These are phyloP conservation scores for Achroia grisella DNA, from an alignment of 1,140 invertebrate genomes.

Conservation along the genomic window DNA sequence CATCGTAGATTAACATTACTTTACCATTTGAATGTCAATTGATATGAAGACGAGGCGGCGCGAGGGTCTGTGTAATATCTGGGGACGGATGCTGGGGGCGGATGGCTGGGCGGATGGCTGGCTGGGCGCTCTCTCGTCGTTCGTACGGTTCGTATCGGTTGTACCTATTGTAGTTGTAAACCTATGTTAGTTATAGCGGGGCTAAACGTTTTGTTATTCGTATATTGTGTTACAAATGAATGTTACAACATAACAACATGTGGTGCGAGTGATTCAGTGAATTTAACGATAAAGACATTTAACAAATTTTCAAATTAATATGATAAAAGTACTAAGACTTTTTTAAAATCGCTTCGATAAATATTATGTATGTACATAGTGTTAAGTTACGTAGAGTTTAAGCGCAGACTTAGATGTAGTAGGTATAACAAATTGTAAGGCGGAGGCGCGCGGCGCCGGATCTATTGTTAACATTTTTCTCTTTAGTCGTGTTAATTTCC, in stretches of 20 bases:
- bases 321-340: conserved; percentile 68
- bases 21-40: conserved; percentile 58
- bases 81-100: background rate
- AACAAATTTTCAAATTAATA: conserved; percentile 73
- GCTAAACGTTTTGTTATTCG: conserved; percentile 56
- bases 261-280: conserved; percentile 68
- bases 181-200: conserved; percentile 62
- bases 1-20: conserved; percentile 54
- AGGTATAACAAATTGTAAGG: conserved; percentile 70
- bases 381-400: conserved; percentile 58
- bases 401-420: conserved; percentile 69
- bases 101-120: background rate
- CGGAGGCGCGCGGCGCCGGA: conserved; percentile 29
- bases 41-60: conserved; percentile 27
- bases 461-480: conserved; percentile 35
- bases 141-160: conserved; percentile 41
- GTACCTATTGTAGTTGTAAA: conserved; percentile 47
- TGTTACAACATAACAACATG: conserved; percentile 40
- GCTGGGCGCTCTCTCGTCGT: conserved; percentile 18
- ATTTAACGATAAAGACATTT: conserved; percentile 68
- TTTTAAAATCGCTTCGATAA: conserved; percentile 67
- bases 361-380: conserved; percentile 67
- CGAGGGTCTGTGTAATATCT: background rate
- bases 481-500: conserved; percentile 34
- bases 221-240: conserved; percentile 48